Evolutionary conservation across 2,888 invertebrate genomes (phyloP).

Genomic region (Himalopsyche tibetana): DNA sequence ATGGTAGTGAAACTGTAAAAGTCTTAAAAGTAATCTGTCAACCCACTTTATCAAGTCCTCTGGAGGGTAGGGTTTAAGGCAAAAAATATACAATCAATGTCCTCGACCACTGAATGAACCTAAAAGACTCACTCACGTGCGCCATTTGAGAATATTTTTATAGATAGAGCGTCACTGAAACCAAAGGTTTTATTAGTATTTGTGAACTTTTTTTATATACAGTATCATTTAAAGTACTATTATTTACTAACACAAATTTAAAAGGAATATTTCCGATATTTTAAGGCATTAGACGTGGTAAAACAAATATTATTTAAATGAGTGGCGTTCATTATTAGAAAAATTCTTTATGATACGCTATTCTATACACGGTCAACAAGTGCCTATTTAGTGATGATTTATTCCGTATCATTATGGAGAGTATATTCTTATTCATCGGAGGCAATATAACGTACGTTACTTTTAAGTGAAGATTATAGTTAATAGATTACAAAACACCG

Average conservation of each 20-base stretch:
- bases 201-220: too few species aligned
- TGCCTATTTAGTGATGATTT: neutral
- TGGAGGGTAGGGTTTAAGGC: neutral
- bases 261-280: too few species aligned
- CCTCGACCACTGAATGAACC: neutral
- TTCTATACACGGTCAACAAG: neutral
- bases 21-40: neutral
- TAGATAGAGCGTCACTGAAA: neutral
- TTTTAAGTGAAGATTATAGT: slow-evolving; percentile 3
- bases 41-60: neutral
- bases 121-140: neutral
- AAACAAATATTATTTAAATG: neutral
- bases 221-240: too few species aligned
- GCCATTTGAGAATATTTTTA: neutral
- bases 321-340: neutral
- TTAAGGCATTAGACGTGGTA: too few species aligned
- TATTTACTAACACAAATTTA: too few species aligned
- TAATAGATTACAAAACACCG: neutral
- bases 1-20: too few species aligned
- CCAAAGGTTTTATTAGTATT: too few species aligned
- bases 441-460: neutral
- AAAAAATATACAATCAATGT: neutral
- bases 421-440: neutral
- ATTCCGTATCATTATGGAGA: neutral
- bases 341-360: neutral